Conservation (phyloP, 2,888 invertebrate species). For the Ferrisia virgata region DNA sequence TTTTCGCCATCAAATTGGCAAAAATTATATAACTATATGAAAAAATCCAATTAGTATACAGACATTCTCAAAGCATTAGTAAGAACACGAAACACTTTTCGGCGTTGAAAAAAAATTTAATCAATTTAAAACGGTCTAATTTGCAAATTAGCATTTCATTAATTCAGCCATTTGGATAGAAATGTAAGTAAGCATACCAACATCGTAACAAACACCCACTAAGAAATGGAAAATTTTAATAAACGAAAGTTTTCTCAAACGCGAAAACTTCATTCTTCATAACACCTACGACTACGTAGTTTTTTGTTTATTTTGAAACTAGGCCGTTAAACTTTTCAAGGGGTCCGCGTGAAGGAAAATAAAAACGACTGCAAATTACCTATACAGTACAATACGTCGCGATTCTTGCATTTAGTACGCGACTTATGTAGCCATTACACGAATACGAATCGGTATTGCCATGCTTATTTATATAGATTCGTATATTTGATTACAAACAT, state of each 20-base stretch:
- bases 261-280: neutral
- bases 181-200: neutral
- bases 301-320: slow-evolving; percentile 7
- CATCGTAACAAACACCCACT: neutral
- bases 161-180: neutral
- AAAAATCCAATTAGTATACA: no score
- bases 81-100: no score
- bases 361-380: neutral
- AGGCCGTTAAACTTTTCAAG: slow-evolving; percentile 13
- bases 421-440: neutral
- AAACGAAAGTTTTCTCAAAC: neutral
- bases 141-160: neutral
- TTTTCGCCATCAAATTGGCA: no score
- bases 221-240: neutral
- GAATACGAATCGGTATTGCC: neutral
- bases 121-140: neutral
- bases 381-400: neutral
- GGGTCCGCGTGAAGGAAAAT: neutral
- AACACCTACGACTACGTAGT: neutral
- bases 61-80: no score
- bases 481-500: neutral
- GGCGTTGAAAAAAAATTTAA: neutral
- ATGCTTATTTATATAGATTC: neutral
- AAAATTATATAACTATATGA: no score
- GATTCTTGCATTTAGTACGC: neutral